A percentile compares a stretch with the other conserved stretches of the same genome.
phyloP scores from a whole-genome alignment of 2,113 vertebrate species.

The Cercopithecus mona region DNA sequence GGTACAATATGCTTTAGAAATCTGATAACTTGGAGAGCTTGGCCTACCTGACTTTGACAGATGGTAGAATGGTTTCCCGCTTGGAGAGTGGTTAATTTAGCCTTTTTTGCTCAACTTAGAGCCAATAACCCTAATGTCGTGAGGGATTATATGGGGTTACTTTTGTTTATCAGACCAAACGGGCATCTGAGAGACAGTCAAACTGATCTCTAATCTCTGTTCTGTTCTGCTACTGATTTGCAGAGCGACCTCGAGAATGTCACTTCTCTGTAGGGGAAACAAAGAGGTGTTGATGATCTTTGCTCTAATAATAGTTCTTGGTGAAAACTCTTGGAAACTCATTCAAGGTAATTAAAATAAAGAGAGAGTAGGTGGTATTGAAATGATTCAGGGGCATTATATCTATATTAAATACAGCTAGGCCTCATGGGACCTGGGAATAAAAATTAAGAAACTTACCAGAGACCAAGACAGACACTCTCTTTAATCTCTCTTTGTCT shows the following conservation, averaged over 20 bases:
- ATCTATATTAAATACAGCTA: neutral
- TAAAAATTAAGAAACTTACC: neutral
- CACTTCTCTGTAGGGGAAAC: neutral
- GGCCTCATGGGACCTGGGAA: neutral
- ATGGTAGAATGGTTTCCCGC: neutral
- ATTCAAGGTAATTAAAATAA: neutral
- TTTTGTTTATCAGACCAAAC: neutral
- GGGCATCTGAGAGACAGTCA: too few relatives aligned
- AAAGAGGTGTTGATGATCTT: neutral
- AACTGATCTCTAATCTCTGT: neutral
- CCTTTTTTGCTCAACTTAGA: neutral
- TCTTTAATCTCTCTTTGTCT: neutral
- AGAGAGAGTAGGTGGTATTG: neutral
- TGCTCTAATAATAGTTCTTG: neutral
- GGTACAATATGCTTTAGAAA: neutral
- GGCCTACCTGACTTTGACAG: neutral
- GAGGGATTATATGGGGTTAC: accelerated
- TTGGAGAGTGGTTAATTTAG: neutral
- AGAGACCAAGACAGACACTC: neutral
- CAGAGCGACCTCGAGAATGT: neutral
- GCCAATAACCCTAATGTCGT: neutral
- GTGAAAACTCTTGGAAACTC: neutral
- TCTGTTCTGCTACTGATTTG: neutral
- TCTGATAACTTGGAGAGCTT: neutral
- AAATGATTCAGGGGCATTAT: neutral